A percentile compares a stretch with the other conserved stretches of the same genome.
Conservation (phyloP, 2,113 vertebrate genomes). For the Micromys minutus region DNA sequence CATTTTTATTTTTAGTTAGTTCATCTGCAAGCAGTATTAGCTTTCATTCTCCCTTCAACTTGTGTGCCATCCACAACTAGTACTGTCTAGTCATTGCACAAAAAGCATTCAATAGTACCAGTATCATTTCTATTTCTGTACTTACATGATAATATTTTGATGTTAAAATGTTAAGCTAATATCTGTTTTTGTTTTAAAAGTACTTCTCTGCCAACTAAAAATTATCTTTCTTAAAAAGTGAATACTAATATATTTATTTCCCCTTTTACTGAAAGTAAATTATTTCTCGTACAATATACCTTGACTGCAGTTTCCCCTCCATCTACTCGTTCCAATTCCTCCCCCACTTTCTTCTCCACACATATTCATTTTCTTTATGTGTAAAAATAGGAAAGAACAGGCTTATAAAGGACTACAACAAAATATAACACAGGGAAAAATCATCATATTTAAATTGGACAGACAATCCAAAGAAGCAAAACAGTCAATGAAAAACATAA, state of each 20-base stretch:
- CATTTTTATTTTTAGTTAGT: constrained; percentile 25
- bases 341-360: fast-evolving
- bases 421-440: neutral
- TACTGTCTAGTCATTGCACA: neutral
- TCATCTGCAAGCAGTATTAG: neutral
- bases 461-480: neutral
- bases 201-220: neutral
- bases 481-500: neutral
- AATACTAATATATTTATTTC: neutral
- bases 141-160: neutral
- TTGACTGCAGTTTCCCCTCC: neutral
- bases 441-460: neutral
- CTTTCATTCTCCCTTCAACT: constrained; percentile 10
- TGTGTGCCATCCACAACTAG: neutral
- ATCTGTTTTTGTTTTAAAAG: constrained; percentile 1
- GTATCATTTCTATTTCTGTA: neutral
- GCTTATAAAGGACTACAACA: neutral
- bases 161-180: neutral
- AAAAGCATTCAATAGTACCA: constrained; percentile 5
- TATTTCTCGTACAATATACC: neutral
- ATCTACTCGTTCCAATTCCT: neutral
- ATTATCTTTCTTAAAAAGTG: neutral
- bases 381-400: neutral
- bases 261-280: neutral
- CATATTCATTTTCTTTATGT: neutral